phyloP scores from a whole-genome alignment of 2,113 vertebrate genomes.

The Tachuris rubrigastra region DNA sequence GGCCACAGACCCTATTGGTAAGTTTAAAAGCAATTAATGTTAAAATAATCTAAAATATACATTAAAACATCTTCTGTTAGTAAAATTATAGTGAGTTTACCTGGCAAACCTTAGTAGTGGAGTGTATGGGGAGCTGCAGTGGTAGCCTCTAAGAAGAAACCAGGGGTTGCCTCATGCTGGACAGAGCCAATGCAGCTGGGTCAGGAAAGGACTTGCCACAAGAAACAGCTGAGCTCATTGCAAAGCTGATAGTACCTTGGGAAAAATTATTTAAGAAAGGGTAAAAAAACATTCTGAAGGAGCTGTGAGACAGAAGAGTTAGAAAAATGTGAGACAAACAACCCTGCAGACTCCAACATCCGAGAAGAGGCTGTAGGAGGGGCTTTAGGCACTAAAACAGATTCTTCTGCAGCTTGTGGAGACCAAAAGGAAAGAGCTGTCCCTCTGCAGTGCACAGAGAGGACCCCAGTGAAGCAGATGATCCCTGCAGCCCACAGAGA shows the following conservation, averaged over 20 bases:
- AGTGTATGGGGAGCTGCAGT: not conserved
- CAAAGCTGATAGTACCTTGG: not conserved
- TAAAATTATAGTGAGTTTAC: not conserved
- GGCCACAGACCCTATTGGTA: not conserved
- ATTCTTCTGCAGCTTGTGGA: no score
- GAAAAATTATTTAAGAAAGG: not conserved
- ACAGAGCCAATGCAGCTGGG: not conserved
- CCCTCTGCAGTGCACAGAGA: rapidly evolving
- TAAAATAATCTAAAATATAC: not conserved
- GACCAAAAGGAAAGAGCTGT: not conserved
- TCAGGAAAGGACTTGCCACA: not conserved
- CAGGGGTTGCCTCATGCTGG: not conserved
- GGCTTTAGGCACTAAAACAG: not conserved
- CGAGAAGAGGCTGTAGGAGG: not conserved
- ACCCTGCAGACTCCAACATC: not conserved
- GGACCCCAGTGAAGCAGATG: not conserved
- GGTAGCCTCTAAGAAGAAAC: not conserved
- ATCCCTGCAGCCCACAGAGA: not conserved
- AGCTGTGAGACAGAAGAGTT: not conserved
- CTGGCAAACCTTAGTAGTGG: not conserved
- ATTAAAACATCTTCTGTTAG: not conserved
- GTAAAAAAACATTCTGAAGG: not conserved
- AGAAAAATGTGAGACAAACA: not conserved
- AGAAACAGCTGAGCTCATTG: not conserved
- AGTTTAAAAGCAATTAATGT: not conserved